Evolutionary conservation across 2,113 vertebrate species (phyloP).

Genomic region (Mus musculus): DNA sequence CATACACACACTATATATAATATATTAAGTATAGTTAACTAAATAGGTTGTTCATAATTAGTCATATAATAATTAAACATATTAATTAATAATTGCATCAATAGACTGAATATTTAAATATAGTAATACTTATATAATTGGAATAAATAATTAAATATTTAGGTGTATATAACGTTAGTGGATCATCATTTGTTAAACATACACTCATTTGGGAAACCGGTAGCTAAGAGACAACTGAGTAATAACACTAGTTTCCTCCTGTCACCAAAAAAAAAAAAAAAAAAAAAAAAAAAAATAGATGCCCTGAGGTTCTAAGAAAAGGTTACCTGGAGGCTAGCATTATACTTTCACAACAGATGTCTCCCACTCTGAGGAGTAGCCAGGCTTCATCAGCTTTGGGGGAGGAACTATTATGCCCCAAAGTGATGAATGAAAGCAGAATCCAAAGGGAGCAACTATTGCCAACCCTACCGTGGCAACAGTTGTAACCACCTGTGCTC

Average conservation of each 20-base stretch:
- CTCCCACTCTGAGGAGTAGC: neutral
- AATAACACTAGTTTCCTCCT: neutral
- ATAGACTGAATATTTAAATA: too few species aligned
- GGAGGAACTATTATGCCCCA: neutral
- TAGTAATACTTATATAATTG: too few species aligned
- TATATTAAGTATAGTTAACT: too few species aligned
- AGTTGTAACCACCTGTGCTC: neutral
- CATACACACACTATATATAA: neutral
- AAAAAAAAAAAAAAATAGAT: neutral
- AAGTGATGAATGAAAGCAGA: neutral
- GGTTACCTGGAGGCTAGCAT: neutral
- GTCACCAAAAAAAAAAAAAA: neutral
- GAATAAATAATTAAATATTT: neutral
- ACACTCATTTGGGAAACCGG: neutral
- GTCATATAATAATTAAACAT: too few species aligned
- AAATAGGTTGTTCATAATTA: too few species aligned
- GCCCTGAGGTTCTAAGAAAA: neutral
- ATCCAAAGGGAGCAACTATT: neutral
- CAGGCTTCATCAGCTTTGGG: neutral
- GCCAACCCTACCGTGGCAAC: neutral
- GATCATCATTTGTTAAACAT: neutral
- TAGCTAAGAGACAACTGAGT: neutral
- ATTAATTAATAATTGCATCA: too few species aligned
- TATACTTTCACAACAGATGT: neutral
- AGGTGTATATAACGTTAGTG: neutral